Evolutionary conservation across 2,797 vertebrate genomes (phyloP), one percentile per base, ranked within the genome.

Genomic region (Melopsittacus undulatus): DNA sequence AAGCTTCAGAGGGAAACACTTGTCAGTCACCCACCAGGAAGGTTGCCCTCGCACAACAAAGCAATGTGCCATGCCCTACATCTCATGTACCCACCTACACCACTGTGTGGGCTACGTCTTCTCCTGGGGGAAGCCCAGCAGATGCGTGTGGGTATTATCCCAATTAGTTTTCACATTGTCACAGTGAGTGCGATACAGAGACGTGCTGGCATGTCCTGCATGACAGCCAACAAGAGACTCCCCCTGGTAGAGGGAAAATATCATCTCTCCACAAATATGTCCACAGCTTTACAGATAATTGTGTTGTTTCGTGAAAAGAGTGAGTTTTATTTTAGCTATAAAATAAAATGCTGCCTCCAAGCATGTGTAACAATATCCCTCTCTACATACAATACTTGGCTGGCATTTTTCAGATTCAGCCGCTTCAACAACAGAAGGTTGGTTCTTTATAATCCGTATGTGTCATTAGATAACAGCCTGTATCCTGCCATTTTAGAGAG

Each of bases 81-180:
- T 85, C 17, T 18, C 57, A 66, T 23, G 14, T 43, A 38, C 51
- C 92, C 92, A 84, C 95, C 91, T 63, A 87, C 89, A 7, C 56
- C 10, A 9, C 0, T 0, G 21, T 1, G 95, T 88, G 95, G 95
- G 95, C 73, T 51, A 69, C 3, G 32, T 86, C 87, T 94, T 40
- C 63, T 95, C 76, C 83, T 15, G 91, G 79, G 94, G 92, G 93
- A 96, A 95, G 84, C 85, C 91, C 88, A 54, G 63, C 82, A 90
- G 89, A 84, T 95, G 80, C 3, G 21, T 82, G 87, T 73, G 92
- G 75, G 22, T 75, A 94, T 93, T 68, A 78, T 92, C 82, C 84
- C 87, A 19, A 89, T 92, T 89, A 73, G n/a, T 67, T 80, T 81
- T 83, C 84, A 36, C 19, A 0, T 45, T 75, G 88, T 86, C 88